These are phyloP conservation scores for Pleuronectes platessa DNA, from an alignment of 2,113 vertebrate species.

Conservation along the genomic window DNA sequence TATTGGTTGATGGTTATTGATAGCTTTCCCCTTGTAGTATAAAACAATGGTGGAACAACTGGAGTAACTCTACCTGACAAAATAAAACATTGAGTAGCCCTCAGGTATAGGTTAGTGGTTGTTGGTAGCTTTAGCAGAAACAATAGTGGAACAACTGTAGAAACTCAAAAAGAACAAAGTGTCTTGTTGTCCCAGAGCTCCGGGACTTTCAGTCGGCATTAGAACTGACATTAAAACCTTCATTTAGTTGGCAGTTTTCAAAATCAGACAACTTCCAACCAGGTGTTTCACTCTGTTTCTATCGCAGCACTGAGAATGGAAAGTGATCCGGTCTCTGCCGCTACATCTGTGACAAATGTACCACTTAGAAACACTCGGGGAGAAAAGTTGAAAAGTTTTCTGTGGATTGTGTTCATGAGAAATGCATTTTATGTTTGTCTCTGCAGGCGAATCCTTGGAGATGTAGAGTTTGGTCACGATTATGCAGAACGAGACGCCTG, in stretches of 20 bases:
- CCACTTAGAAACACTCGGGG: neutral
- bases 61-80: neutral
- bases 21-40: no score
- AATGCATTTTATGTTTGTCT: neutral
- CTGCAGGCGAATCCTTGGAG: neutral
- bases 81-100: neutral
- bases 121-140: neutral
- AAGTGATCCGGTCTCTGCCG: neutral
- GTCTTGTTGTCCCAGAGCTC: neutral
- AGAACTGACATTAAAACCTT: neutral
- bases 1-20: no score
- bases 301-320: neutral
- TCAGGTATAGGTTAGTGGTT: neutral
- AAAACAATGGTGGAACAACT: no score
- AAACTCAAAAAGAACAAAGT: neutral
- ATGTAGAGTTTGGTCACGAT: neutral
- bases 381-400: neutral
- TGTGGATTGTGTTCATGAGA: neutral
- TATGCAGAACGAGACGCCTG: neutral
- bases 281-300: neutral
- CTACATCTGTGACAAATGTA: neutral
- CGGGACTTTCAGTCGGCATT: neutral
- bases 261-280: neutral
- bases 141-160: neutral
- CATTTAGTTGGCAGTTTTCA: neutral